These are phyloP conservation scores for Thermophis baileyi DNA, from an alignment of 2,113 vertebrate genomes.

Conservation along the genomic window DNA sequence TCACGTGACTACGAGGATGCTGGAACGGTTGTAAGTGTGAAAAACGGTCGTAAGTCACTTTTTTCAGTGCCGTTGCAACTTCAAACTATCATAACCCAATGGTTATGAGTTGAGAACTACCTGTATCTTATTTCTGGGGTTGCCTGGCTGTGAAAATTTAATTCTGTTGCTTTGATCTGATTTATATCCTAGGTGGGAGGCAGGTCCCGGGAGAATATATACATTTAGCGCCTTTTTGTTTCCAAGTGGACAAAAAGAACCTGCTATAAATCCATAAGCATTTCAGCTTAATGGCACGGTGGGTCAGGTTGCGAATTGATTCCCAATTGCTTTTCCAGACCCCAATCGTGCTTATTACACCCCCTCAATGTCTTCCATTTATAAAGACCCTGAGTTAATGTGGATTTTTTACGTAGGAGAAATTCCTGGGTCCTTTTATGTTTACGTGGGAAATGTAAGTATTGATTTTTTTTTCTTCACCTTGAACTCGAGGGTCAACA, in stretches of 20 bases:
- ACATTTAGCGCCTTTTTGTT: background rate
- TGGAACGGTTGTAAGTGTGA: background rate
- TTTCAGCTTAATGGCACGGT: background rate
- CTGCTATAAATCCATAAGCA: background rate
- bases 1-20: background rate
- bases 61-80: too few species aligned
- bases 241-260: background rate
- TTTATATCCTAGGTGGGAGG: background rate
- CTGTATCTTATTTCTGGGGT: background rate
- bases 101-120: background rate
- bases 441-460: background rate
- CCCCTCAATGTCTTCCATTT: background rate
- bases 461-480: constrained; percentile 15
- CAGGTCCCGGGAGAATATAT: background rate
- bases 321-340: background rate
- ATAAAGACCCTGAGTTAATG: background rate
- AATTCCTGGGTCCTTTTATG: background rate
- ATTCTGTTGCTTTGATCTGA: background rate
- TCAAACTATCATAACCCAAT: too few species aligned
- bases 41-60: background rate
- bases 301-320: background rate
- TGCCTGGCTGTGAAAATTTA: background rate
- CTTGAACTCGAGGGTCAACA: constrained; percentile 2
- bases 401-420: background rate
- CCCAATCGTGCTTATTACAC: background rate